These are phyloP conservation scores for Ruditapes philippinarum DNA, from an alignment of 1,140 invertebrate genomes.

Conservation along the genomic window DNA sequence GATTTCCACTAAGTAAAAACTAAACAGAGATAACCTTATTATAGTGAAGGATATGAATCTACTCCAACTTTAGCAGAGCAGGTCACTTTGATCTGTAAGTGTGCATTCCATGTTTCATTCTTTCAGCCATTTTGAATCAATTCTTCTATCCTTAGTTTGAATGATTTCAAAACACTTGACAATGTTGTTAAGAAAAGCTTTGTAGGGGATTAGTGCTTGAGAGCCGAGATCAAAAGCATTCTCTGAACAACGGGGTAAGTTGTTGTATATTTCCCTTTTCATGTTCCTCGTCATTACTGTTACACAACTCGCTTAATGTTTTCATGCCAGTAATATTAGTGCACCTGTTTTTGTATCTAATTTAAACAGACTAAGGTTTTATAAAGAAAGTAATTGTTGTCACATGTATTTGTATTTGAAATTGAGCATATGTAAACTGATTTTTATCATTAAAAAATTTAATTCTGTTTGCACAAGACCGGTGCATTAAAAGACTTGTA, in stretches of 20 bases:
- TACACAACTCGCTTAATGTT: not conserved
- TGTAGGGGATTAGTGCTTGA: not conserved
- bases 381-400: no score
- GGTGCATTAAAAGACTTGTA: no score
- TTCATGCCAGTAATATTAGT: no score
- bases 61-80: not conserved
- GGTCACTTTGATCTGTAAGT: constrained; percentile 11
- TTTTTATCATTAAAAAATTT: no score
- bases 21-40: constrained; percentile 20
- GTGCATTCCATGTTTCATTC: constrained; percentile 5
- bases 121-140: not conserved
- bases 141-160: not conserved
- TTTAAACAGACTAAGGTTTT: no score
- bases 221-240: not conserved
- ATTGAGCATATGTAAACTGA: no score
- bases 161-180: not conserved
- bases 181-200: not conserved
- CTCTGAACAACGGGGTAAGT: not conserved
- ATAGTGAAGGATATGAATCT: not conserved
- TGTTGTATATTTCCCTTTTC: not conserved
- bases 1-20: constrained; percentile 24
- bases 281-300: not conserved
- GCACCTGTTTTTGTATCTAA: no score
- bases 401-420: no score
- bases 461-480: no score